Percentiles rank a stretch among this genome's conserved stretches.
phyloP scores from a whole-genome alignment of 2,113 vertebrate genomes.

The Lamprologus callipterus region DNA sequence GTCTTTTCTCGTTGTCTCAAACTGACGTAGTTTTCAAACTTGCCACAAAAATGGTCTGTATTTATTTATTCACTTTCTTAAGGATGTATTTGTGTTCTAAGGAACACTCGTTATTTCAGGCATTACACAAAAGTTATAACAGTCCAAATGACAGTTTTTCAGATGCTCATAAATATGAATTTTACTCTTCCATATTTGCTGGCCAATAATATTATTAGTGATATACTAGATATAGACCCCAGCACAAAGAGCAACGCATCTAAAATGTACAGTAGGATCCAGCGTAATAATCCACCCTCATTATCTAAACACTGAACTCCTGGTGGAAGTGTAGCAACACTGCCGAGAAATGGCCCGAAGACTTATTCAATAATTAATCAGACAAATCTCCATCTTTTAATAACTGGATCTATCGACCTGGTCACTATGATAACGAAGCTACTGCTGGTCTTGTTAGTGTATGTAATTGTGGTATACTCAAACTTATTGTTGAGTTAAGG shows the following conservation, averaged over 20 bases:
- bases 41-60: not conserved
- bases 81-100: not conserved
- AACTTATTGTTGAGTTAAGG: not conserved
- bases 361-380: not conserved
- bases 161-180: not conserved
- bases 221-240: not conserved
- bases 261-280: not conserved
- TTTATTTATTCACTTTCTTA: not conserved
- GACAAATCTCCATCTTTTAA: not conserved
- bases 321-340: not conserved
- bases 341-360: not conserved
- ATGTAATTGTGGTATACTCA: not conserved
- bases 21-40: not conserved
- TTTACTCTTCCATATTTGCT: not conserved
- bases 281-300: not conserved
- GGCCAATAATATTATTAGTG: not conserved
- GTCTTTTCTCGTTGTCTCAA: not conserved
- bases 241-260: not conserved
- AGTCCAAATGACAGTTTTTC: not conserved
- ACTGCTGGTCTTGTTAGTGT: not conserved
- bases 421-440: not conserved
- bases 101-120: not conserved
- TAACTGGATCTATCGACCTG: not conserved
- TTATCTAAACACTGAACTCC: not conserved
- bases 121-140: not conserved